Base-by-base conservation (phyloP, 2,113 vertebrate species). In the Artemisiospiza belli region DNA sequence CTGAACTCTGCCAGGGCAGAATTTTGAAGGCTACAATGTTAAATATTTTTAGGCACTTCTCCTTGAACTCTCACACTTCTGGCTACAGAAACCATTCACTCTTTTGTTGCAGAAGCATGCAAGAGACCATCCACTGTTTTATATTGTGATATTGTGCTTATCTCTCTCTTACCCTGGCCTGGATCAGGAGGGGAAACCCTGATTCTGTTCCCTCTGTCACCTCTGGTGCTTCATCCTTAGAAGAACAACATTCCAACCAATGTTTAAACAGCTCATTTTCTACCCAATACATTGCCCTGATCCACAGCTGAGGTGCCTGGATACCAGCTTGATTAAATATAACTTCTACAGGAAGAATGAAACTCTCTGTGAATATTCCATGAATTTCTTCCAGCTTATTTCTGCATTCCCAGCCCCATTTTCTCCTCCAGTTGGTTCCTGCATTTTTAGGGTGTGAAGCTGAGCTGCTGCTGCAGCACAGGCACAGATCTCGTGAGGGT, bases 271-370 rank as follows among this genome's bases (percentile, higher is more conserved):
- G 52, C 46, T 88, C 35, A 17, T 18, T 63, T 59, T 52, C n/a
- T 43, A 61, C 62, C 41, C 51, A 46, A 18, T 0, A 0, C 9
- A 0, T 35, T 61, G 43, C 22, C 37, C 57, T 87, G 70, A 87
- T 66, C 39, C 30, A 20, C 4, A 63, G 33, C 25, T 59, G 72
- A 86, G 35, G 27, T 41, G 75, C 47, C 57, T 64, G 82, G 47
- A 55, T 52, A 73, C 9, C 58, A 83, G 35, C 46, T 44, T 59
- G 47, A 85, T 85, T 61, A 41, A 75, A 91, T 21, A 3, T 23
- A 76, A 95, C 31, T n/a, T 41, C 14, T 59, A 41, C 58, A 85
- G 58, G 62, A 73, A 49, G 47, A 83, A 12, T 23, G 21, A 73
- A 87, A 69, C 33, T 19, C 7, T 35, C 33, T 67, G 19, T 86